phyloP scores from a whole-genome alignment of 2,888 invertebrate species.

The Electrophaes corylata region DNA sequence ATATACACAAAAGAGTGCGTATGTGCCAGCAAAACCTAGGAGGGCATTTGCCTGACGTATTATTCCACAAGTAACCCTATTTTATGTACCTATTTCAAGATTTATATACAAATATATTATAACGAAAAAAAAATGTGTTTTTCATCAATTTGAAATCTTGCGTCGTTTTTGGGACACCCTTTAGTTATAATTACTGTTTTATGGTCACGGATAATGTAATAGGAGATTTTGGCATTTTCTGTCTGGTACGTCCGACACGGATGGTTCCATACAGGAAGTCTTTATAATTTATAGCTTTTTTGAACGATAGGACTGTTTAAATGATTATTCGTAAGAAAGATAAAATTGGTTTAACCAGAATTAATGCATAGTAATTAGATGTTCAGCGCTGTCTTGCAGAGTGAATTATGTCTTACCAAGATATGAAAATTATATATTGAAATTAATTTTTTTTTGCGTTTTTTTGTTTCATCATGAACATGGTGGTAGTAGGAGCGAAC shows the following conservation, averaged over 20 bases:
- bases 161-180: too few relatives aligned
- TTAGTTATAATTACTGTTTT: not conserved
- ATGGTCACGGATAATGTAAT: constrained; percentile 16
- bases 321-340: not conserved
- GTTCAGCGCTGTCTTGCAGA: not conserved
- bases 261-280: constrained; percentile 10
- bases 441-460: too few relatives aligned
- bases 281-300: not conserved
- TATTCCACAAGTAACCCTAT: not conserved
- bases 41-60: not conserved
- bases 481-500: too few relatives aligned
- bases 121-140: too few relatives aligned
- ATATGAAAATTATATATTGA: too few relatives aligned
- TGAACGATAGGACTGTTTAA: not conserved
- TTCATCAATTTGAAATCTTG: too few relatives aligned
- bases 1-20: not conserved
- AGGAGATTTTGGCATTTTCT: constrained; percentile 6
- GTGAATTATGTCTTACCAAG: not conserved
- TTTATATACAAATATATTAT: too few relatives aligned
- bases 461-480: too few relatives aligned
- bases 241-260: not conserved
- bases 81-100: too few relatives aligned
- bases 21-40: not conserved
- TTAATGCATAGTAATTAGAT: not conserved
- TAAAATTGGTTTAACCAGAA: not conserved